phyloP scores from a whole-genome alignment of 2,888 invertebrate species.

The Caenorhabditis doughertyi region DNA sequence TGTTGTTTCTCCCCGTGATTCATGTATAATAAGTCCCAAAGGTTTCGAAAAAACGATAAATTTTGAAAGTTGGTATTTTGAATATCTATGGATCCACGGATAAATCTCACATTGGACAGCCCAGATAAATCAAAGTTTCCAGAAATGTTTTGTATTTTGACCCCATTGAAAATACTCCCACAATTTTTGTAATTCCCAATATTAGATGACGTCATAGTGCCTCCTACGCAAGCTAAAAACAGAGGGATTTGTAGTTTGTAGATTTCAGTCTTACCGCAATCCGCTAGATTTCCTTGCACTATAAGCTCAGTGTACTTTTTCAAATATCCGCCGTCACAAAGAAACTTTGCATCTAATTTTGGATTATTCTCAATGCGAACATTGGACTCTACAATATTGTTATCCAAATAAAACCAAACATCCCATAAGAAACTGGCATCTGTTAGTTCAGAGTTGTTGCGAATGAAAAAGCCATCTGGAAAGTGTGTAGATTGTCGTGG shows the following conservation, averaged over 20 bases:
- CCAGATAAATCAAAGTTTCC: background rate
- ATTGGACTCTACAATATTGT: background rate
- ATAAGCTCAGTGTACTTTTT: background rate
- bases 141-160: background rate
- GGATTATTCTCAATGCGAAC: constrained; percentile 15
- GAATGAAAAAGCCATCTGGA: background rate
- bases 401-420: too few relatives aligned
- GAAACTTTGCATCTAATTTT: background rate
- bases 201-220: too few relatives aligned
- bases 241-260: too few relatives aligned
- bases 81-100: background rate
- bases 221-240: background rate
- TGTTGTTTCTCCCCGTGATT: background rate
- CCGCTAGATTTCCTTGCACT: background rate
- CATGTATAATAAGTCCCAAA: background rate
- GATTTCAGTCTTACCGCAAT: constrained; percentile 16
- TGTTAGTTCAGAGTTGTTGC: background rate
- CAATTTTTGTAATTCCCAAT: background rate
- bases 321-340: background rate
- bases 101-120: background rate
- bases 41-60: too few relatives aligned
- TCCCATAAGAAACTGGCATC: background rate
- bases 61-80: constrained; percentile 8
- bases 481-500: background rate
- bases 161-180: background rate